Evolutionary conservation across 2,888 invertebrate species (phyloP).

Genomic region (Rhamphomyia laevipes): DNA sequence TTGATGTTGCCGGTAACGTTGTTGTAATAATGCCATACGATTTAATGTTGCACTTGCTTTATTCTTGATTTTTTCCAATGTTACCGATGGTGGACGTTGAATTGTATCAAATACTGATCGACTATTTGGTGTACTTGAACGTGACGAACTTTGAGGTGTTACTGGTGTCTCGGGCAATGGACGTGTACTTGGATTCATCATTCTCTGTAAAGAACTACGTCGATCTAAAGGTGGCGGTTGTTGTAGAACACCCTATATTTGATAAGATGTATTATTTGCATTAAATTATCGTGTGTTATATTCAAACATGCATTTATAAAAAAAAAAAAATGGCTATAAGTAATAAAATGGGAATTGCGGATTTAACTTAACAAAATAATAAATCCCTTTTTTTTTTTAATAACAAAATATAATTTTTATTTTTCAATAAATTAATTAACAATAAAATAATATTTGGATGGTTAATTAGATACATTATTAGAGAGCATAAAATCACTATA

Average conservation of each 20-base stretch:
- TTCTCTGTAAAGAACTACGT: constrained; percentile 20
- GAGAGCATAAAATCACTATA: too few relatives aligned
- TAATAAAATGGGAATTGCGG: constrained; percentile 15
- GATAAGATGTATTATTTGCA: not conserved
- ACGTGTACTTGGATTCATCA: constrained; percentile 29
- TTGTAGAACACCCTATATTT: constrained; percentile 21
- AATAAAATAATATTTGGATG: too few relatives aligned
- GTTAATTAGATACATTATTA: too few relatives aligned
- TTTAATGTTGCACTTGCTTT: constrained; percentile 37
- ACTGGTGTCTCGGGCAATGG: constrained; percentile 46
- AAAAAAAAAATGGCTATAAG: constrained; percentile 24
- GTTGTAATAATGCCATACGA: constrained; percentile 40
- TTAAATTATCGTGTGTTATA: constrained; percentile 6
- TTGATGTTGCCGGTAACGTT: constrained; percentile 47
- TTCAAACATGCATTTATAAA: constrained; percentile 27
- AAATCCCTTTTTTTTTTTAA: not conserved
- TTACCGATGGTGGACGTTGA: constrained; percentile 35
- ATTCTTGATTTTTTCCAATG: constrained; percentile 36
- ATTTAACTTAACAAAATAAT: constrained; percentile 7
- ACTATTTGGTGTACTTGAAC: constrained; percentile 29
- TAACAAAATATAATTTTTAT: too few relatives aligned
- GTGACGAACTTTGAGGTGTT: constrained; percentile 26
- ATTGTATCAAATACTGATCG: constrained; percentile 35
- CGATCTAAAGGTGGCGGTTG: constrained; percentile 19
- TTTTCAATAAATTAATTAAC: too few relatives aligned